Conservation (phyloP, 2,113 vertebrate species). For the Crotalus horridus region DNA sequence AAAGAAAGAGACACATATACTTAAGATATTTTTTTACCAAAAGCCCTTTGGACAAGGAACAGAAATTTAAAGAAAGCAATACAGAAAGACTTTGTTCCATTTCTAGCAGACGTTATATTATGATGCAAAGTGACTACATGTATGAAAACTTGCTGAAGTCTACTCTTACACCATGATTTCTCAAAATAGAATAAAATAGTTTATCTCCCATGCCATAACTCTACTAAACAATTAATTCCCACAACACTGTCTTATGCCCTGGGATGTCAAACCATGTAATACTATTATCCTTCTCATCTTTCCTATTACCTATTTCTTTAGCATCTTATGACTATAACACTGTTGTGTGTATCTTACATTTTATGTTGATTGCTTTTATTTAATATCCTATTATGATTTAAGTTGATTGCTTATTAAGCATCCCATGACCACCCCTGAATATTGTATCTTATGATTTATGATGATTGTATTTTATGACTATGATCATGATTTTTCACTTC, state of each 20-base stretch:
- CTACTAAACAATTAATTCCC: neutral
- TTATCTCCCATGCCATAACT: neutral
- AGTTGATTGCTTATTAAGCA: neutral
- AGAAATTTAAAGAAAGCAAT: neutral
- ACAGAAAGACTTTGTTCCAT: neutral
- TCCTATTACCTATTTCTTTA: neutral
- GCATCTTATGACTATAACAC: neutral
- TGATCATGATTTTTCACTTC: neutral
- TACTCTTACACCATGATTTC: neutral
- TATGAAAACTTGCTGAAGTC: neutral
- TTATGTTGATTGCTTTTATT: neutral
- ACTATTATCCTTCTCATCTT: neutral
- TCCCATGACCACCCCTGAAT: neutral
- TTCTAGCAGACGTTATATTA: neutral
- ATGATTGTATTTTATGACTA: neutral
- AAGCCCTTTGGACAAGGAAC: neutral
- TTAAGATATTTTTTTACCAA: neutral
- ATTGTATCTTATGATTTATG: neutral
- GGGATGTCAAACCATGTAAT: neutral
- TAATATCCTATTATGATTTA: neutral
- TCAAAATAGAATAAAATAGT: neutral
- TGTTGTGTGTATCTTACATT: neutral
- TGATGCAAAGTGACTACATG: neutral
- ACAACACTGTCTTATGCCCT: neutral
- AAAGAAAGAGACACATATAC: neutral